Evolutionary conservation across 2,797 vertebrate species (phyloP).

Genomic region (Myotis pilosus): DNA sequence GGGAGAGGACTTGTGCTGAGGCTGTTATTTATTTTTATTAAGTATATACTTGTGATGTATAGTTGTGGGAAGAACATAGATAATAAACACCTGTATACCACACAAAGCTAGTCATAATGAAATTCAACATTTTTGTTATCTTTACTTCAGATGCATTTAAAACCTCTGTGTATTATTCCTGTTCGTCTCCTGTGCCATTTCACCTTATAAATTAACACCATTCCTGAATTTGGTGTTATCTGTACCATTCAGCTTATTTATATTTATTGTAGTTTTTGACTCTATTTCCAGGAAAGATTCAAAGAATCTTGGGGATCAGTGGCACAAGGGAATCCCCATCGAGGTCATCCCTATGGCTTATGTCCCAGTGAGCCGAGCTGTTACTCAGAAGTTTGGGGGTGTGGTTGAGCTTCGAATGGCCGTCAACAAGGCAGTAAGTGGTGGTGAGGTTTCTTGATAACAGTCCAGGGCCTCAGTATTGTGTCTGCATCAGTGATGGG

Average conservation of each 20-base stretch:
- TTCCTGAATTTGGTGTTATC: not conserved
- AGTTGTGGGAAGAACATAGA: not conserved
- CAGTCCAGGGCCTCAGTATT: not conserved
- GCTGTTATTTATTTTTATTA: not conserved
- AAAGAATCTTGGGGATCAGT: constrained; percentile 92
- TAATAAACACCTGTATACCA: not conserved
- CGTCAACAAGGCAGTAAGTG: constrained; percentile 94
- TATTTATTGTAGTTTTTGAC: constrained; percentile 15
- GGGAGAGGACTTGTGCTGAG: not conserved
- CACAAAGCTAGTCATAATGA: not conserved
- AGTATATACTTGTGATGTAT: not conserved
- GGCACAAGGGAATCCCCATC: constrained; percentile 96
- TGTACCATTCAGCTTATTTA: not conserved
- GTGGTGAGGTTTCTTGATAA: not conserved
- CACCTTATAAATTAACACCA: not conserved
- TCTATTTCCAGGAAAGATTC: constrained; percentile 91
- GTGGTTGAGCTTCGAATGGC: constrained; percentile 92
- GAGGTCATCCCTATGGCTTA: constrained; percentile 98
- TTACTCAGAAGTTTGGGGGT: constrained; percentile 90
- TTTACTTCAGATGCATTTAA: not conserved
- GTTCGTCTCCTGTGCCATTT: not conserved
- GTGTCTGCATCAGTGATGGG: not conserved
- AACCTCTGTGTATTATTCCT: not conserved
- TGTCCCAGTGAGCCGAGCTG: constrained; percentile 89
- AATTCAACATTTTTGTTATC: not conserved